Evolutionary conservation across 2,888 invertebrate species (phyloP), one percentile per base, ranked within the genome.

Genomic region (Athripsodes cinereus): DNA sequence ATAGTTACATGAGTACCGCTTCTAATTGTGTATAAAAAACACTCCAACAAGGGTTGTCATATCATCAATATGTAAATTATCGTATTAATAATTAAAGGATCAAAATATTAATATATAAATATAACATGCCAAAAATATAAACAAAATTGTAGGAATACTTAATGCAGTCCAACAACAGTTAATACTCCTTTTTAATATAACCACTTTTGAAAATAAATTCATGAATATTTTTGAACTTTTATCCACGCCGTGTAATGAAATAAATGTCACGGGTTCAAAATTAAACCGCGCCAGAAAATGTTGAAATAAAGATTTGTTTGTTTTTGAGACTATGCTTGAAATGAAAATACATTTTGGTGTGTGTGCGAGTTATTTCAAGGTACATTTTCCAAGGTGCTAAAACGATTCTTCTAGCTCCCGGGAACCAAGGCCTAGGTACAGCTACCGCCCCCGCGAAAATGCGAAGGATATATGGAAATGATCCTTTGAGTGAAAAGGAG

Each of bases 391-490:
- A 26, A 16, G 40, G 16, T 40, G 5, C n/a, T 40, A 13, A 40
- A 40, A 40, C 5, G 40, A 53, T 57, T 53, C 51, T 59, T 52
- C 35, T 52, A 56, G 50, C 58, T 52, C 62, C 62, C 58, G 62
- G 62, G 58, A 59, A 58, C 57, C 48, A 55, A 40, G 53, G 57
- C 63, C 63, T 63, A 63, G 63, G 58, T 55, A 63, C 55, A 63
- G 63, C 63, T 63, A 63, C 63, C 62, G 52, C 63, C 63, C 63
- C 61, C 63, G 63, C 63, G 50, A 47, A 47, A 55, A 18, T 19
- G 57, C 22, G 62, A 55, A 19, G 10, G 16, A 19, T 44, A 40
- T 31, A 55, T 60, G 34, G 44, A 26, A 40, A 18, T 10, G 5
- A 8, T 2, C n/a, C 18, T 18, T 10, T 5, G 53, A 13, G 22